Evolutionary conservation across 2,888 invertebrate genomes (phyloP).

Genomic region (Drosophila lacicola): DNA sequence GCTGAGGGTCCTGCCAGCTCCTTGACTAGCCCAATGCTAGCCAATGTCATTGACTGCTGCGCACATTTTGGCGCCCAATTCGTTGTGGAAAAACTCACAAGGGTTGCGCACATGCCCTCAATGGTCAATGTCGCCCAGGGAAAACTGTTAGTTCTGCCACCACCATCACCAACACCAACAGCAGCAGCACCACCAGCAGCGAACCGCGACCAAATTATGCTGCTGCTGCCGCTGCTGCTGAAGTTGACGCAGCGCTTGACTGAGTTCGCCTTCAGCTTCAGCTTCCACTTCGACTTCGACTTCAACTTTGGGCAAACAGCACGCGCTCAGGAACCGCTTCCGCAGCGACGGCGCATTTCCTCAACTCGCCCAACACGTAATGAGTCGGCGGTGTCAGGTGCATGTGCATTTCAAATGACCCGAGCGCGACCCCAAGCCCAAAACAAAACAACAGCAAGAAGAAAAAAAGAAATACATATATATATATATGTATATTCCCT

Average conservation of each 20-base stretch:
- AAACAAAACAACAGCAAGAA: constrained; percentile 9
- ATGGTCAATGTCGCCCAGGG: constrained; percentile 53
- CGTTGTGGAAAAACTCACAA: constrained; percentile 66
- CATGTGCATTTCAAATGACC: constrained; percentile 65
- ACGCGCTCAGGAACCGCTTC: constrained; percentile 65
- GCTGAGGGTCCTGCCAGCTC: constrained; percentile 33
- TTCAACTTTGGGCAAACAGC: constrained; percentile 61
- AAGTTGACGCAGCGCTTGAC: constrained; percentile 70
- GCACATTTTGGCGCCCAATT: constrained; percentile 70
- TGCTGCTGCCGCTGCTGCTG: constrained; percentile 9
- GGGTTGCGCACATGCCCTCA: constrained; percentile 48
- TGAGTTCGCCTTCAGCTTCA: constrained; percentile 55
- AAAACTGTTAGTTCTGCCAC: constrained; percentile 73
- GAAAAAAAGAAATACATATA: constrained; percentile 13
- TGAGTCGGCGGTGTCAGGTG: constrained; percentile 76
- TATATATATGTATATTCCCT: constrained; percentile 26
- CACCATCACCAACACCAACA: constrained; percentile 39
- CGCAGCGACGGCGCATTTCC: constrained; percentile 51
- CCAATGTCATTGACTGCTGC: constrained; percentile 70
- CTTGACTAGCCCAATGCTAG: constrained; percentile 8
- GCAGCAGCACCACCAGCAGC: constrained; percentile 38
- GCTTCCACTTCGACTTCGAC: constrained; percentile 17
- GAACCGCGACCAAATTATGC: constrained; percentile 78
- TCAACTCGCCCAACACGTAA: constrained; percentile 67
- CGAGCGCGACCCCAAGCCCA: constrained; percentile 48